These are phyloP conservation scores for Delphinapterus leucas DNA, from an alignment of 2,113 vertebrate genomes.

Conservation along the genomic window DNA sequence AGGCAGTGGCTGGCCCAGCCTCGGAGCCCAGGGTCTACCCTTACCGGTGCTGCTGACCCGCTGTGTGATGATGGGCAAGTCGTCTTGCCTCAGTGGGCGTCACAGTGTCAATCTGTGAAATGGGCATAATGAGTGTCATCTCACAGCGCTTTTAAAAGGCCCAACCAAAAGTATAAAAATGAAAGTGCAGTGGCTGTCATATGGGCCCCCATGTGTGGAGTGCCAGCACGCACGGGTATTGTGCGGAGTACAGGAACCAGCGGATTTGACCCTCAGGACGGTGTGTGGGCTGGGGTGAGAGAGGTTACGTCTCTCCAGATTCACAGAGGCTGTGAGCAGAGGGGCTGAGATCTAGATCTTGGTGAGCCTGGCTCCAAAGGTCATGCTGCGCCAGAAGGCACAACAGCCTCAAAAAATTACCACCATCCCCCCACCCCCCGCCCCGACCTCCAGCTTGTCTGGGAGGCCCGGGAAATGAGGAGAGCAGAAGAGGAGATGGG, in stretches of 20 bases:
- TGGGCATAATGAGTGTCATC: not conserved
- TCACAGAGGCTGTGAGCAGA: not conserved
- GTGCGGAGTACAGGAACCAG: not conserved
- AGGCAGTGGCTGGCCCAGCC: not conserved
- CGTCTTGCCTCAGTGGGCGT: not conserved
- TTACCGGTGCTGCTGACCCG: accelerated
- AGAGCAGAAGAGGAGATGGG: not conserved
- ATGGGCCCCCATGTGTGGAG: not conserved
- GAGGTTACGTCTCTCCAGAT: not conserved
- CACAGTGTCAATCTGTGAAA: not conserved
- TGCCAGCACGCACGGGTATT: accelerated
- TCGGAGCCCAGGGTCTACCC: not conserved
- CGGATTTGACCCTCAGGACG: not conserved
- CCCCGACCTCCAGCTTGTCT: accelerated
- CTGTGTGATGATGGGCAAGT: not conserved
- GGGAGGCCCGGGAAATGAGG: not conserved
- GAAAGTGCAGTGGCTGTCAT: not conserved
- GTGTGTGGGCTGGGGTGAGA: not conserved
- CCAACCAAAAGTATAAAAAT: not conserved
- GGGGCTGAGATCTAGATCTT: not conserved
- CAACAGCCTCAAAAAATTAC: not conserved
- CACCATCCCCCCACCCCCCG: not conserved
- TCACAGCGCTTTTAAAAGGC: not conserved
- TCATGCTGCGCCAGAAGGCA: not conserved
- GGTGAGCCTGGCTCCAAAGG: not conserved